These are phyloP conservation scores for Blastomussa wellsi DNA, from an alignment of 92 coral and sea anemone genomes.

Conservation along the genomic window DNA sequence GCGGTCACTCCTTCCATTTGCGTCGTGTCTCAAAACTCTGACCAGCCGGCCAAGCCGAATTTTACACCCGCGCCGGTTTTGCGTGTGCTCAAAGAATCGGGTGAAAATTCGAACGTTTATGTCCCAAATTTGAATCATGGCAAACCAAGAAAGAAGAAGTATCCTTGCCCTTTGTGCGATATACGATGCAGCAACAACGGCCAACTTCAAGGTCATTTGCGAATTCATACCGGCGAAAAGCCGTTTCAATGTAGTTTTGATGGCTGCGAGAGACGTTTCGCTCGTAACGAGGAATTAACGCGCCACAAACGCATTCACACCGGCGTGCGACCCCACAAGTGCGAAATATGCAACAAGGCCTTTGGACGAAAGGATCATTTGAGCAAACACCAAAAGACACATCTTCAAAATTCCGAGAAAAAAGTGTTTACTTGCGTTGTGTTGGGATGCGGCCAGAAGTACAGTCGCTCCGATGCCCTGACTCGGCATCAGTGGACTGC, in stretches of 20 bases:
- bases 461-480: conserved; percentile 92
- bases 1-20: conserved; percentile 46
- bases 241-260: conserved; percentile 79
- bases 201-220: conserved; percentile 88
- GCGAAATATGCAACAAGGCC: conserved; percentile 85
- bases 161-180: conserved; percentile 89
- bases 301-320: conserved; percentile 92
- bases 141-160: conserved; percentile 79
- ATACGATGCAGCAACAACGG: conserved; percentile 95
- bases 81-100: conserved; percentile 40
- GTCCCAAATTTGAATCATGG: conserved; percentile 43
- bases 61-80: conserved; percentile 38
- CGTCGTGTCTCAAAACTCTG: conserved; percentile 25
- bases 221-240: conserved; percentile 91
- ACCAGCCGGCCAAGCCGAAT: conserved; percentile 1
- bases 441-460: conserved; percentile 81
- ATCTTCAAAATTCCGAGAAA: conserved; percentile 82
- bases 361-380: conserved; percentile 93
- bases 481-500: conserved; percentile 87
- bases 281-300: conserved; percentile 93
- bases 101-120: conserved; percentile 44
- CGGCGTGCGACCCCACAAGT: conserved; percentile 91
- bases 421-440: conserved; percentile 72
- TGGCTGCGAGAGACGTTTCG: conserved; percentile 87
- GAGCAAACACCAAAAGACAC: conserved; percentile 90